phyloP scores from a whole-genome alignment of 2,113 vertebrate genomes.

The Panthera uncia region DNA sequence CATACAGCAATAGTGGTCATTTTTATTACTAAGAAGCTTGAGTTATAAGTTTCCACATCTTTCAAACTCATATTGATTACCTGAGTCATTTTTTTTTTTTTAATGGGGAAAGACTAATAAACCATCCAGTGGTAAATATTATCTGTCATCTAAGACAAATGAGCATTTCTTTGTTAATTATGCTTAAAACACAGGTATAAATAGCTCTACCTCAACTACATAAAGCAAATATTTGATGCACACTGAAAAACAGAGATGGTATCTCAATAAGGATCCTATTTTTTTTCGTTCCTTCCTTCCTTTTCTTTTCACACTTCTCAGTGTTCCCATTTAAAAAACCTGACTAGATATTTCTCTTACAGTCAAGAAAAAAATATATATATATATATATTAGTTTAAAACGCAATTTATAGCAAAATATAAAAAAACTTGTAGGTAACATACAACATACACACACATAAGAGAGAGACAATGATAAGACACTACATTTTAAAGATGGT shows the following conservation, averaged over 20 bases:
- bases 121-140: constrained; percentile 71
- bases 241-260: constrained; percentile 27
- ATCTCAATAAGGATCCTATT: neutral
- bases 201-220: constrained; percentile 33
- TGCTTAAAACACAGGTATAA: constrained; percentile 69
- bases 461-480: neutral
- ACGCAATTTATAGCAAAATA: constrained; percentile 13
- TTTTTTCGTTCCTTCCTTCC: neutral
- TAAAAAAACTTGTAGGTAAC: neutral
- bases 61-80: constrained; percentile 74
- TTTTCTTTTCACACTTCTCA: neutral
- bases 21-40: constrained; percentile 60
- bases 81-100: constrained; percentile 70
- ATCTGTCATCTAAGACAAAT: constrained; percentile 74
- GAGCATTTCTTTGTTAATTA: constrained; percentile 68
- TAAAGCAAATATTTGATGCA: constrained; percentile 54
- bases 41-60: constrained; percentile 69
- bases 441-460: neutral
- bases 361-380: neutral
- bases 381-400: neutral
- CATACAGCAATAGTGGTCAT: neutral
- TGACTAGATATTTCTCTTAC: neutral
- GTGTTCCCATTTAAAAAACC: constrained; percentile 24
- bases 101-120: constrained; percentile 75
- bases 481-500: neutral